phyloP scores from a whole-genome alignment of 2,888 invertebrate species.

The Pocota personata region DNA sequence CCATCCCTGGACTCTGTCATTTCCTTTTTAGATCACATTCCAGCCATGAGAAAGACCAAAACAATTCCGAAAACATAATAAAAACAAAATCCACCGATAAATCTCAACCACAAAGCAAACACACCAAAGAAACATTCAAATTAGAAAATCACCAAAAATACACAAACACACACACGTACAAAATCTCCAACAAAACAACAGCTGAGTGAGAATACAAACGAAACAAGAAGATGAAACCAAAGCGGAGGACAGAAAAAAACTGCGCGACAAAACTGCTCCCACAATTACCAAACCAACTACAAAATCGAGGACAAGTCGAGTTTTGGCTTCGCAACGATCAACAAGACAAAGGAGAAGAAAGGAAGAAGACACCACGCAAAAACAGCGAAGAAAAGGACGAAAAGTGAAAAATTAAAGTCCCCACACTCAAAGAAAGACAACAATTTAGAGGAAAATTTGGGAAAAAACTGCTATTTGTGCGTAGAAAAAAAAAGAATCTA shows the following conservation, averaged over 20 bases:
- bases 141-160: slow-evolving; percentile 41
- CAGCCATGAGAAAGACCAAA: background rate
- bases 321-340: slow-evolving; percentile 71
- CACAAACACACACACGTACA: slow-evolving; percentile 27
- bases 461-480: slow-evolving; percentile 6
- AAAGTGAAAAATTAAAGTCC: slow-evolving; percentile 12
- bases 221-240: slow-evolving; percentile 16
- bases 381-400: background rate
- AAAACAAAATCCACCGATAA: slow-evolving; percentile 47
- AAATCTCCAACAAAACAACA: slow-evolving; percentile 47
- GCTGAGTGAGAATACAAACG: slow-evolving; percentile 36
- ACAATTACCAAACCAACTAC: slow-evolving; percentile 51
- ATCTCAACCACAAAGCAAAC: slow-evolving; percentile 39
- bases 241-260: slow-evolving; percentile 42
- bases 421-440: background rate
- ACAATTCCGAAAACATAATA: slow-evolving; percentile 4
- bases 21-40: background rate
- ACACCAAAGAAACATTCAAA: background rate
- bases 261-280: slow-evolving; percentile 54
- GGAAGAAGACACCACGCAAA: slow-evolving; percentile 1
- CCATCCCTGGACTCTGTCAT: slow-evolving; percentile 39
- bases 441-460: slow-evolving; percentile 1
- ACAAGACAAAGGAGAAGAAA: slow-evolving; percentile 55
- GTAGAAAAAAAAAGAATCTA: background rate
- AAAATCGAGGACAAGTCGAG: slow-evolving; percentile 69